These are phyloP conservation scores for Meriones psammophilus DNA, from an alignment of 2,797 vertebrate genomes.

Conservation along the genomic window DNA sequence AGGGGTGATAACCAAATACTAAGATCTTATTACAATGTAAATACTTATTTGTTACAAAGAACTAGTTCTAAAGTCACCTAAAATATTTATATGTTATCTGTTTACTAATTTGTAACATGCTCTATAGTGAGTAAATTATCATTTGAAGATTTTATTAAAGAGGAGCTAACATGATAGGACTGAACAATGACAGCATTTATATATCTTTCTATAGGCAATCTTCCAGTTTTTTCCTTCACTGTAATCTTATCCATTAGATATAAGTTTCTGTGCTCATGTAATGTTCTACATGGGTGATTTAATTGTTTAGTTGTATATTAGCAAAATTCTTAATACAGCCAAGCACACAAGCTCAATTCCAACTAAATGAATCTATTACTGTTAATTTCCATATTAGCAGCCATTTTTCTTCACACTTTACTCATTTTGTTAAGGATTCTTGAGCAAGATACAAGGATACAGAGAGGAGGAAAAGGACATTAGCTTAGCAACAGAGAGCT, in stretches of 20 bases:
- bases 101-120: not conserved
- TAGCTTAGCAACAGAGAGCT: not conserved
- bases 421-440: not conserved
- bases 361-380: not conserved
- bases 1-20: conserved; percentile 22
- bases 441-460: not conserved
- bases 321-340: not conserved
- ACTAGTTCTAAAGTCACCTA: not conserved
- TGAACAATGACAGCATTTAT: not conserved
- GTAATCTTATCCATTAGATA: not conserved
- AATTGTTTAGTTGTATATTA: not conserved
- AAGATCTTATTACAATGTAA: not conserved
- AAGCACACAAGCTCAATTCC: not conserved
- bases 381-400: not conserved
- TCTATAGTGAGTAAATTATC: not conserved
- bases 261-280: not conserved
- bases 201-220: not conserved
- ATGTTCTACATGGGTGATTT: not conserved
- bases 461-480: not conserved
- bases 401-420: not conserved
- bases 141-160: not conserved
- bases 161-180: not conserved
- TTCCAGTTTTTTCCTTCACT: not conserved
- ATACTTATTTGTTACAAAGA: conserved; percentile 29
- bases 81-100: not conserved